A percentile compares a stretch with the other conserved stretches of the same genome.
These are phyloP conservation scores for Tachina fera DNA, from an alignment of 2,888 invertebrate genomes.

Conservation along the genomic window DNA sequence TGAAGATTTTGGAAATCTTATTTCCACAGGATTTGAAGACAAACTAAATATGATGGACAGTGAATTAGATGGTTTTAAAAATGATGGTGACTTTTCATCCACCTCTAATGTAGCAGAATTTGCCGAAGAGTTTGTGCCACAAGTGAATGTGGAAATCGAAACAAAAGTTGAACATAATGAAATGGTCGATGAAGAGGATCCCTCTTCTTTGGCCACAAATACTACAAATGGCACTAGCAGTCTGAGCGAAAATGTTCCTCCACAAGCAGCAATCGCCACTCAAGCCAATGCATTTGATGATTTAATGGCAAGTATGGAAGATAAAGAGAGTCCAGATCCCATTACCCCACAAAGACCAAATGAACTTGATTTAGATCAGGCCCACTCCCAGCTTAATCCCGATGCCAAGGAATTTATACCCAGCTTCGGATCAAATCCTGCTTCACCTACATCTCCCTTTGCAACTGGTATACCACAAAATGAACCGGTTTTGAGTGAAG, in stretches of 20 bases:
- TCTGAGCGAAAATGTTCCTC: conserved; percentile 76
- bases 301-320: conserved; percentile 18
- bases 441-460: conserved; percentile 83
- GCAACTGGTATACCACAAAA: conserved; percentile 6
- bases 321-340: conserved; percentile 56
- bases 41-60: conserved; percentile 72
- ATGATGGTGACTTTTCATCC: conserved; percentile 79
- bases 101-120: conserved; percentile 77
- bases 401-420: conserved; percentile 92
- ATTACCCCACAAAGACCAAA: conserved; percentile 24
- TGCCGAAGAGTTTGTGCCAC: conserved; percentile 70
- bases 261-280: conserved; percentile 29
- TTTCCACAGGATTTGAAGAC: conserved; percentile 44
- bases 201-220: conserved; percentile 79
- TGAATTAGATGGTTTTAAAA: conserved; percentile 77
- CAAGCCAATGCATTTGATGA: conserved; percentile 42
- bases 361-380: conserved; percentile 81
- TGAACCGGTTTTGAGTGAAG: conserved; percentile 56
- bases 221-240: conserved; percentile 80
- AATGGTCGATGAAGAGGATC: conserved; percentile 77
- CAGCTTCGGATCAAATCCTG: conserved; percentile 83
- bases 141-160: conserved; percentile 71
- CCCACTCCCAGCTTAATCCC: conserved; percentile 92
- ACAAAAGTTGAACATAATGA: conserved; percentile 50
- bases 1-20: conserved; percentile 4